Evolutionary conservation across 2,113 vertebrate genomes (phyloP), one percentile per base, ranked within the genome.

Genomic region (Leiothrix lutea): DNA sequence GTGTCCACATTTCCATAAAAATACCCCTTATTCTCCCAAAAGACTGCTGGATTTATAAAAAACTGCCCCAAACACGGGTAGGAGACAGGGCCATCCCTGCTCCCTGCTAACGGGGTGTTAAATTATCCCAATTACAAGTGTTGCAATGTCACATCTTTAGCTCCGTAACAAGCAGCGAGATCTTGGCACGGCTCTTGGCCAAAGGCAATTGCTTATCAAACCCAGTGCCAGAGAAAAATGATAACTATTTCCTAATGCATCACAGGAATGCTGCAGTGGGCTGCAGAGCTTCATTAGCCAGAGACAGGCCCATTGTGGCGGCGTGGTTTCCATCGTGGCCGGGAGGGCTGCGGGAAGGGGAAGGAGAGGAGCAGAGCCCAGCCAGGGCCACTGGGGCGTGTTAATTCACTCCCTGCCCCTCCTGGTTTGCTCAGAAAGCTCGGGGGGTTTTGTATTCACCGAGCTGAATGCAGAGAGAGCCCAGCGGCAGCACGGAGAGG

Each of bases 131-230:
- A 83, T 93, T 88, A 92, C 88, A 75, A 11, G 53, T 3, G 20
- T 47, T 84, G 85, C 92, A 80, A 28, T 89, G 70, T 92, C 89
- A 79, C 91, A 67, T 91, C 60, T 91, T 95, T 87, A 95, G 73
- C 89, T 96, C 95, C 0, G 1, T 84, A 75, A 84, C 92, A 91
- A 94, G 93, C 83, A 85, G 56, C 54, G 72, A 90, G 88, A 80
- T 67, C 86, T 79, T 95, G 96, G 95, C 95, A 77, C 12, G 5
- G 70, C 87, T 88, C 54, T 71, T 69, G 90, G 96, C 97, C 82
- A 54, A 87, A 81, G 94, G 92, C 93, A 79, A 84, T 69, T 53
- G 85, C 95, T 92, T 94, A 95, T 96, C 90, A 86, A 86, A 17
- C 5, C 5, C 72, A 1, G 77, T 9, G 81, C 94, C 90, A 88